Evolutionary conservation across 64 coral and sea anemone genomes (phyloP).

Genomic region (Stichodactyla helianthus): DNA sequence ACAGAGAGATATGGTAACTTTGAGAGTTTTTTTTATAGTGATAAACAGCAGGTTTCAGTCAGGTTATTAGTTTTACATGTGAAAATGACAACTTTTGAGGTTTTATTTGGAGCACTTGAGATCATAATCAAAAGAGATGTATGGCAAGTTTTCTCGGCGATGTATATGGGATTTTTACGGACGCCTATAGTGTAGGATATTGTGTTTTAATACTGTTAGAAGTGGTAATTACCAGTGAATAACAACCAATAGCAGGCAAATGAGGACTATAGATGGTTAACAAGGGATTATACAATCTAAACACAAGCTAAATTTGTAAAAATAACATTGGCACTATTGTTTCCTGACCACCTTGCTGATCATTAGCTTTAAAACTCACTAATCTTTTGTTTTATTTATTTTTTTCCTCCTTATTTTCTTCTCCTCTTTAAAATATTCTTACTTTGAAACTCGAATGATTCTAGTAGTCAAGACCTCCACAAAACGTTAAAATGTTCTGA

Average conservation of each 20-base stretch:
- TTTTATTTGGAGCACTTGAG: background rate
- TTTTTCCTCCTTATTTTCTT: background rate
- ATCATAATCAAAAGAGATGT: background rate
- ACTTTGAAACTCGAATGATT: no score
- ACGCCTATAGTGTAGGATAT: background rate
- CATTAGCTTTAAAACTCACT: background rate
- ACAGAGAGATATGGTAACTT: background rate
- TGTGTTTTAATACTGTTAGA: background rate
- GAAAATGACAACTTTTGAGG: background rate
- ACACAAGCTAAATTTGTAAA: background rate
- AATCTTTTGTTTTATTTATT: no score
- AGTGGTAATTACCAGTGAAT: constrained; percentile 5
- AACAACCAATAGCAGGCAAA: background rate
- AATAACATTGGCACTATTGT: background rate
- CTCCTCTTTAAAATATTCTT: background rate
- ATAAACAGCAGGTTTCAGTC: background rate
- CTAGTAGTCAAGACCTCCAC: no score
- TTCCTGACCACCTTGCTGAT: background rate
- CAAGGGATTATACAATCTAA: background rate
- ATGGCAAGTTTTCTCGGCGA: background rate
- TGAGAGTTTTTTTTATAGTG: background rate
- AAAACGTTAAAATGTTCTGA: no score
- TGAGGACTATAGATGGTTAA: background rate
- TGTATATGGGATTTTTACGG: background rate
- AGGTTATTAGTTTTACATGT: background rate